Percentiles rank a stretch among this genome's conserved stretches.
These are phyloP conservation scores for Drusus annulatus DNA, from an alignment of 1,140 invertebrate genomes.

Conservation along the genomic window DNA sequence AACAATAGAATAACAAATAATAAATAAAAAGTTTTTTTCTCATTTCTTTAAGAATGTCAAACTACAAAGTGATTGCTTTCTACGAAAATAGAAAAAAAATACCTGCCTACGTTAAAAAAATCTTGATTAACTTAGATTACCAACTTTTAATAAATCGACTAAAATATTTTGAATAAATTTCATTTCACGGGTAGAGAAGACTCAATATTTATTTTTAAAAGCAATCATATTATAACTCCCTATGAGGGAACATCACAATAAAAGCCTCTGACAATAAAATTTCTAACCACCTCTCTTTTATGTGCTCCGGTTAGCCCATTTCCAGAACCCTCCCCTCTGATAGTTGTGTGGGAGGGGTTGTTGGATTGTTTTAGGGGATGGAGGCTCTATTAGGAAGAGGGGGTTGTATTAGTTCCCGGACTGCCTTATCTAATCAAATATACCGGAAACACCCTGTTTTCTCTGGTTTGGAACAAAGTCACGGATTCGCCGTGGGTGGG, in stretches of 20 bases:
- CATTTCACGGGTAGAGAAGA: no score
- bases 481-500: background rate
- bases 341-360: slow-evolving; percentile 1
- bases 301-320: background rate
- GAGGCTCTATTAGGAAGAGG: background rate
- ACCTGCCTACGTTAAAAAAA: no score
- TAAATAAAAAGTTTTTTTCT: no score
- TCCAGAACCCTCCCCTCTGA: background rate
- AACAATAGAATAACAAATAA: no score
- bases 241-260: background rate
- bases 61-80: no score
- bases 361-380: no score
- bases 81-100: no score
- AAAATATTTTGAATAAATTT: no score
- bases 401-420: background rate
- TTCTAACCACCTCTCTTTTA: background rate
- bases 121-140: no score
- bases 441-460: slow-evolving; percentile 17
- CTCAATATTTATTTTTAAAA: no score
- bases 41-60: no score
- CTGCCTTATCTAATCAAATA: slow-evolving; percentile 26
- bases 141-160: no score
- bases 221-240: background rate
- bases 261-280: background rate
- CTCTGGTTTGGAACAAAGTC: slow-evolving; percentile 12